Base-by-base conservation (phyloP, 2,113 vertebrate species). In the Junco hyemalis region DNA sequence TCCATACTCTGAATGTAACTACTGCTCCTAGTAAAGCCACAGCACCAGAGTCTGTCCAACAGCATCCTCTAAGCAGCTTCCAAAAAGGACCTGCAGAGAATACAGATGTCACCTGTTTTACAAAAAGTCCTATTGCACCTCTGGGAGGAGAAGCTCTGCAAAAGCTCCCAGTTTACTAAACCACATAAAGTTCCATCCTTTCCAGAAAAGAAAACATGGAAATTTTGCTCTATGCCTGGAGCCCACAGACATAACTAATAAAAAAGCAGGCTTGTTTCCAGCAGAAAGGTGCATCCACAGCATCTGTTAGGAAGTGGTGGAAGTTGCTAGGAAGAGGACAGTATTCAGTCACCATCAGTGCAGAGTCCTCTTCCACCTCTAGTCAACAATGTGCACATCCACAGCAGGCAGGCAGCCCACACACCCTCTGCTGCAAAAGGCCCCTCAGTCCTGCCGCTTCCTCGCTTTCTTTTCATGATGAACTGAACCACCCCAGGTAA, bases 361-460 rank as follows among this genome's bases (percentile, higher is more conserved):
- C 36, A 60, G 12, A 63, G n/a, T 33, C 23, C 28, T 82, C 35
- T 45, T 78, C 35, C 31, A 33, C 38, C 28, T 47, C 24, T n/a
- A 35, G 31, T 25, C 61, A 40, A 9, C 5, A 0, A 19, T 2
- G 13, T 0, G 1, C 51, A 63, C 4, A 5, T 2, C 31, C 12
- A 16, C 23, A 35, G 28, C 26, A 28, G 31, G 69, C 56, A 45
- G 31, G 36, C 76, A 82, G 63, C 64, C 31, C 20, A 17, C 50
- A 35, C 9, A 6, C 7, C 9, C 82, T 57, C 66, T 59, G 56
- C 69, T 70, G 51, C 10, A 59, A 59, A 36, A 53, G n/a, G 23
- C 17, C 19, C 50, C 20, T 15, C 26, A 9, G 18, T 22, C 76
- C 71, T 90, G 35, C 47, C 66, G 11, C 86, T n/a, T 50, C 31